Conservation (phyloP, 1,140 invertebrate genomes). For the Zaprionus ornatus region DNA sequence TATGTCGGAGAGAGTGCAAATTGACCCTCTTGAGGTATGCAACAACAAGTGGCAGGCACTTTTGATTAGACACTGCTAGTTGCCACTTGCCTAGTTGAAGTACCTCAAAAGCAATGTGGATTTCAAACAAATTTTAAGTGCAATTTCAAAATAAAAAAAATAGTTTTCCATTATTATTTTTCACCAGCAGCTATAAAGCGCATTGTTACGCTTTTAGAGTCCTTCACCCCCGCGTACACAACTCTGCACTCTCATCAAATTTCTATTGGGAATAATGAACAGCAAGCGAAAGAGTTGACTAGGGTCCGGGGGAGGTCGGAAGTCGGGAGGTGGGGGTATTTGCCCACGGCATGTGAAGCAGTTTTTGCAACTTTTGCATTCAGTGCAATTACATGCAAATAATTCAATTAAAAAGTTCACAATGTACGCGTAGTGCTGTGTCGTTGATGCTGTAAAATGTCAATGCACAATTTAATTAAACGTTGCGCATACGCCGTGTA, state of each 20-base stretch:
- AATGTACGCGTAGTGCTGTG: slow-evolving; percentile 42
- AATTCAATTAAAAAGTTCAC: slow-evolving; percentile 77
- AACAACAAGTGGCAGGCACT: not conserved
- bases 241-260: slow-evolving; percentile 25
- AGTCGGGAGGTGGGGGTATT: slow-evolving; percentile 1
- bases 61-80: not conserved
- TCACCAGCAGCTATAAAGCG: not conserved
- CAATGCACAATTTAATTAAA: slow-evolving; percentile 76
- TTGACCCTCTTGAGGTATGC: not conserved
- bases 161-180: not conserved
- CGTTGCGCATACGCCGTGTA: slow-evolving; percentile 41
- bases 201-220: not conserved
- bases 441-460: slow-evolving; percentile 30
- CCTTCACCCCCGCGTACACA: not conserved
- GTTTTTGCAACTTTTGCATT: slow-evolving; percentile 59
- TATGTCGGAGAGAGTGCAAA: not conserved
- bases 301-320: not conserved
- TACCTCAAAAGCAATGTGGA: not conserved
- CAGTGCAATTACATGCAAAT: slow-evolving; percentile 51
- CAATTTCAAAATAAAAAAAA: not conserved
- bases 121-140: not conserved
- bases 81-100: too few species aligned
- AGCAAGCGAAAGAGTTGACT: not conserved
- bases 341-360: slow-evolving; percentile 16
- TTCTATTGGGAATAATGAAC: slow-evolving; percentile 49